These are phyloP conservation scores for Prionailurus viverrinus DNA, from an alignment of 2,113 vertebrate species.

Conservation along the genomic window DNA sequence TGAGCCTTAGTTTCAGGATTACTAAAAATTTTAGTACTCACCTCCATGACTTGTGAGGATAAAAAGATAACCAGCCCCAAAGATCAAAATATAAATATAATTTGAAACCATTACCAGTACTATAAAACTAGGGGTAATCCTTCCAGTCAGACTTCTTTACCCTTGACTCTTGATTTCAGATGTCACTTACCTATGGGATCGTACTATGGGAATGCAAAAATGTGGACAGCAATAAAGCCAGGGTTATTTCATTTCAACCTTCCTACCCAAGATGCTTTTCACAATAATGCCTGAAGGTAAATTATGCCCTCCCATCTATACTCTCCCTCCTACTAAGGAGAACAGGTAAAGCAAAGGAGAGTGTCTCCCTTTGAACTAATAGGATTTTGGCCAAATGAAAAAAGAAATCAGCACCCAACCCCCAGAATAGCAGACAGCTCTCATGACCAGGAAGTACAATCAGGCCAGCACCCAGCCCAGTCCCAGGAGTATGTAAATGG, in stretches of 20 bases:
- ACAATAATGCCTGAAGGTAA: constrained; percentile 54
- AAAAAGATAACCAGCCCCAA: constrained; percentile 23
- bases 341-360: constrained; percentile 54
- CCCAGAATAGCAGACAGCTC: constrained; percentile 40
- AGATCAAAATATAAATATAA: constrained; percentile 8
- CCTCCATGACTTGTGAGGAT: not conserved
- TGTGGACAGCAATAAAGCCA: constrained; percentile 47
- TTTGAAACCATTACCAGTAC: constrained; percentile 30
- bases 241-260: constrained; percentile 49
- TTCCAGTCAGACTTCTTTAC: not conserved
- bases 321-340: constrained; percentile 26
- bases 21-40: not conserved
- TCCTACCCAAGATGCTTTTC: constrained; percentile 43
- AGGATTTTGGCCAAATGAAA: constrained; percentile 40
- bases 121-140: constrained; percentile 7
- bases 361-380: constrained; percentile 54
- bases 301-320: constrained; percentile 48
- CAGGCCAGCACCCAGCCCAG: constrained; percentile 36
- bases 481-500: not conserved
- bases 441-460: constrained; percentile 60
- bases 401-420: constrained; percentile 38
- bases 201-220: constrained; percentile 55
- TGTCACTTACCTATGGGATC: constrained; percentile 45
- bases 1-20: not conserved
- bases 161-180: constrained; percentile 49